A percentile compares a stretch with the other conserved stretches of the same genome.
Conservation (phyloP, 2,797 vertebrate genomes). For the Bryconaethiops microstoma region DNA sequence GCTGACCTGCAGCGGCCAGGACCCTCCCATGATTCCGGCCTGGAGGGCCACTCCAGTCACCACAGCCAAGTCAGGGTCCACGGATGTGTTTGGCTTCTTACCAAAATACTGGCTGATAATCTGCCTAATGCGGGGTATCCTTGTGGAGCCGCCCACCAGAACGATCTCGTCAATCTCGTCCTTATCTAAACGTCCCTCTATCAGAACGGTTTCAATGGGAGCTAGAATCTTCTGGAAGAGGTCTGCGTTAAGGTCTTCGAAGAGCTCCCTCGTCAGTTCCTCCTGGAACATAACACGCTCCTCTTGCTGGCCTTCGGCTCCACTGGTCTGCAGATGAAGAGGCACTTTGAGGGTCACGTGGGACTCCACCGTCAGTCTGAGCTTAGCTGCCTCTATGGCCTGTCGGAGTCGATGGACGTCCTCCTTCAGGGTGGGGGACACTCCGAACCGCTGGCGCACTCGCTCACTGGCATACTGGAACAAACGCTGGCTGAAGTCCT, state of each 20-base stretch:
- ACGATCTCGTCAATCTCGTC: conserved; percentile 95
- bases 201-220: conserved; percentile 87
- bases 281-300: conserved; percentile 79
- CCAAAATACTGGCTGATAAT: conserved; percentile 91
- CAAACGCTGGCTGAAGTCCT: conserved; percentile 96
- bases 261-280: conserved; percentile 83
- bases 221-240: conserved; percentile 94
- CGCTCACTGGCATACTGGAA: conserved; percentile 84
- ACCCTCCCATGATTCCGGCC: conserved; percentile 95
- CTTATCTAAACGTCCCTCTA: conserved; percentile 85
- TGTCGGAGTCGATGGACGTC: conserved; percentile 91
- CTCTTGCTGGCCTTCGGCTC: conserved; percentile 48
- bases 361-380: conserved; percentile 86
- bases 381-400: conserved; percentile 90
- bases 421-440: conserved; percentile 84
- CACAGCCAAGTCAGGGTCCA: conserved; percentile 95
- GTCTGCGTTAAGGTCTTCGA: conserved; percentile 90
- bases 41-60: conserved; percentile 94
- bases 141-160: conserved; percentile 93
- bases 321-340: conserved; percentile 74
- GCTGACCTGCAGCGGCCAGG: conserved; percentile 97
- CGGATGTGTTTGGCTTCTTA: conserved; percentile 93
- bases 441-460: conserved; percentile 79
- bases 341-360: conserved; percentile 74
- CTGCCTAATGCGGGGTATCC: conserved; percentile 90